A percentile compares a stretch with the other conserved stretches of the same genome.
These are phyloP conservation scores for Euthynnus affinis DNA, from an alignment of 2,797 vertebrate genomes.

Conservation along the genomic window DNA sequence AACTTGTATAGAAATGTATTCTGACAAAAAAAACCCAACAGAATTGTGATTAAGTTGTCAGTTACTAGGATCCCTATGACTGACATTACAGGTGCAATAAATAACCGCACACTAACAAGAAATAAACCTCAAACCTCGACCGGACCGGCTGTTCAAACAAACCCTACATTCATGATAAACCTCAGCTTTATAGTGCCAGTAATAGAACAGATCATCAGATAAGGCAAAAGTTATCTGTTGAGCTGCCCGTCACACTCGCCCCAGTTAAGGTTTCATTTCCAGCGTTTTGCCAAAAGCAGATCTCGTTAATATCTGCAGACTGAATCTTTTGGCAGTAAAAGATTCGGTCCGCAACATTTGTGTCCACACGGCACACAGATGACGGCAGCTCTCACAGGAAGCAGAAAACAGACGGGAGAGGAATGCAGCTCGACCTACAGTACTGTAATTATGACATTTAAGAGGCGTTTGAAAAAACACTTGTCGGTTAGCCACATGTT, in stretches of 20 bases:
- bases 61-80: no score
- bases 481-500: constrained; percentile 17
- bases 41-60: no score
- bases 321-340: background rate
- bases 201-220: background rate
- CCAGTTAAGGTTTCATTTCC: background rate
- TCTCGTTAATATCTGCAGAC: background rate
- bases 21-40: no score
- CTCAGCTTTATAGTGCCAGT: background rate
- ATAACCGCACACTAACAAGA: background rate
- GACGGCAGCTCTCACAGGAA: constrained; percentile 25
- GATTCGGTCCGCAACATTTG: background rate
- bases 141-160: background rate
- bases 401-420: background rate
- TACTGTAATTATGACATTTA: constrained; percentile 1
- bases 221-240: background rate
- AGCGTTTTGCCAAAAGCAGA: background rate
- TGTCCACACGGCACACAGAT: background rate
- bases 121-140: background rate
- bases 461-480: background rate
- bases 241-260: background rate
- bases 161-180: background rate
- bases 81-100: no score
- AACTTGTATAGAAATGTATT: no score
- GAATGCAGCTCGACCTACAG: background rate